Conservation (phyloP, 2,888 invertebrate species). For the Gonocerus acuteangulatus region DNA sequence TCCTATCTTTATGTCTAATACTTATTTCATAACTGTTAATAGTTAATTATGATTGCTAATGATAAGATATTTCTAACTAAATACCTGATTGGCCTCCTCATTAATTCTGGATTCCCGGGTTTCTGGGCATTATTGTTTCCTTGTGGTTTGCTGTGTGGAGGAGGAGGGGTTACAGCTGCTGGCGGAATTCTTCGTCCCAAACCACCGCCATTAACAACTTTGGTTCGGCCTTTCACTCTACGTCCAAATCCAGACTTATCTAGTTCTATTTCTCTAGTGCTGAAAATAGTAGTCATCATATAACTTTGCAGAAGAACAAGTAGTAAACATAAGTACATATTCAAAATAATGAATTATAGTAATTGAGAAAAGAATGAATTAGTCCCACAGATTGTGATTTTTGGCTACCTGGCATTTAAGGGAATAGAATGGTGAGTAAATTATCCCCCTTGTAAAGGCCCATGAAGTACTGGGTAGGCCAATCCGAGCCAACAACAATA, state of each 20-base stretch:
- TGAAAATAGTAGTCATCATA: constrained; percentile 41
- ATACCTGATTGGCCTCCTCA: constrained; percentile 65
- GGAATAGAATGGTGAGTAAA: no score
- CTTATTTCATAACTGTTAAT: no score
- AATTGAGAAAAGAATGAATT: no score
- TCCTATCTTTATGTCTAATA: no score
- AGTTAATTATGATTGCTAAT: no score
- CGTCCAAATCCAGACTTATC: constrained; percentile 77
- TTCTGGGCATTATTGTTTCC: constrained; percentile 47
- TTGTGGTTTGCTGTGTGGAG: constrained; percentile 45
- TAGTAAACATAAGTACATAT: constrained; percentile 18
- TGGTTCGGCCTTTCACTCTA: constrained; percentile 58
- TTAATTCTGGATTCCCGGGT: constrained; percentile 51
- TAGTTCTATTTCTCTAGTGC: constrained; percentile 88
- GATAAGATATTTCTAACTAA: no score
- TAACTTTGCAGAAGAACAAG: neutral
- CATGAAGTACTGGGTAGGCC: no score
- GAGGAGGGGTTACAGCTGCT: constrained; percentile 40
- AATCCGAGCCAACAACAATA: no score
- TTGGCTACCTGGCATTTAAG: no score
- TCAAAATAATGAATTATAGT: neutral
- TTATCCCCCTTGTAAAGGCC: no score
- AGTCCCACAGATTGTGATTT: no score
- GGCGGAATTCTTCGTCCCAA: constrained; percentile 38
- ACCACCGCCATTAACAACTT: constrained; percentile 33